Conservation (phyloP, 2,888 invertebrate species). For the Tineola bisselliella region DNA sequence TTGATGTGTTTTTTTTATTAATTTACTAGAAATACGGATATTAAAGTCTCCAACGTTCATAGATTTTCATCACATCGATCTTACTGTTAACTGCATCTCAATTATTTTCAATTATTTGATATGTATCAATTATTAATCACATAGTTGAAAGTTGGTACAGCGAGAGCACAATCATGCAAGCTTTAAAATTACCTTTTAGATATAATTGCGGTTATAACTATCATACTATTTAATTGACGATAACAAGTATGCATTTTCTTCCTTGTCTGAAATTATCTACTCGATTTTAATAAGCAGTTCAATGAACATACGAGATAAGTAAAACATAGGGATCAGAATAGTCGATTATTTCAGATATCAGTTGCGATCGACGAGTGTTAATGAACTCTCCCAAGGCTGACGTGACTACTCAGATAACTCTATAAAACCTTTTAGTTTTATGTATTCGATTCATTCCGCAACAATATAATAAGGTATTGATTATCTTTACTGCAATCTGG, state of each 20-base stretch:
- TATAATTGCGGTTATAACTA: slow-evolving; percentile 11
- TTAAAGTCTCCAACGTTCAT: too few species aligned
- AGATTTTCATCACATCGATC: background rate
- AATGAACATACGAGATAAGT: slow-evolving; percentile 14
- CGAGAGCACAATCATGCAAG: background rate
- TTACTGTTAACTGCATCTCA: background rate
- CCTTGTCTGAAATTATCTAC: slow-evolving; percentile 11
- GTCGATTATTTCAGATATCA: slow-evolving; percentile 56
- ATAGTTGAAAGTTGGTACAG: background rate
- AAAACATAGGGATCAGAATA: slow-evolving; percentile 35
- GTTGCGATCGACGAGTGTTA: slow-evolving; percentile 35
- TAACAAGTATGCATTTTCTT: background rate
- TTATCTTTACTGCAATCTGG: slow-evolving; percentile 53
- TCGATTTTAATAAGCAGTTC: slow-evolving; percentile 14
- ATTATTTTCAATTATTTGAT: background rate
- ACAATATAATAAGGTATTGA: slow-evolving; percentile 48
- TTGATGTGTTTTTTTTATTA: too few species aligned
- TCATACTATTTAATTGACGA: slow-evolving; percentile 2
- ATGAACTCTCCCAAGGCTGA: slow-evolving; percentile 55
- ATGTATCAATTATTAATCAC: background rate
- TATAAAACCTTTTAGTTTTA: slow-evolving; percentile 63
- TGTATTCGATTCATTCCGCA: slow-evolving; percentile 52
- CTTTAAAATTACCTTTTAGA: slow-evolving; percentile 4
- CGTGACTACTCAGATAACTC: slow-evolving; percentile 50
- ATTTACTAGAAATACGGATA: too few species aligned